Evolutionary conservation across 2,888 invertebrate genomes (phyloP), one percentile per base, ranked within the genome.

Genomic region (Orthosia gracilis): DNA sequence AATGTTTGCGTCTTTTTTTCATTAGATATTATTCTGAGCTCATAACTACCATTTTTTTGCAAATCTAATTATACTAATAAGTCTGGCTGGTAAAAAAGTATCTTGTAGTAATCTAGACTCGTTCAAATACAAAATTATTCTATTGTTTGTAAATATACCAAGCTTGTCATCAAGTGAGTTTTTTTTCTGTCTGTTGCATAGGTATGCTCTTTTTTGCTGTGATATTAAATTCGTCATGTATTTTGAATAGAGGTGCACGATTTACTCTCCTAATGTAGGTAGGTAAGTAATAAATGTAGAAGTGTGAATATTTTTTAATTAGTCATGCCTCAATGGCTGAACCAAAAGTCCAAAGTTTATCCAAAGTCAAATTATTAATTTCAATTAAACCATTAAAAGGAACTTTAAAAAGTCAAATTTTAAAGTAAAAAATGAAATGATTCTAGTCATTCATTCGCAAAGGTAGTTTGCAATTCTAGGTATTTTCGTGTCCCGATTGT

Each of bases 101-200:
- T 45, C 4, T 67, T 21, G 17, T 13, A 12, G 7, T 52, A 76
- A 52, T 52, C 31, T 52, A 74, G 50, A 1, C 18, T 58, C 21
- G 45, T 26, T 58, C 13, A 18, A 50, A 76, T 58, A 31, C 5
- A 31, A 58, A 74, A 58, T 59, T 31, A 47, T 58, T 67, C n/a
- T 13, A 31, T 76, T 76, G 50, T 58, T 74, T 67, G 21, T 76
- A 50, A 76, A 65, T 61, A 45, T 45, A 40, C 58, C 47, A 31
- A 21, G 26, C 26, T 40, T 52, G n/a, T 40, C 13, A 23, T 50
- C 23, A 50, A 4, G 17, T 47, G 13, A 7, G 12, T 31, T 21
- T 26, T 55, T 75, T 74, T 73, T 40, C 1, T 40, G 13, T 23
- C 13, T 0, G 2, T 12, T 40, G n/a, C 12, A 55, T 21, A 15